Percentiles rank a stretch among this genome's conserved stretches.
phyloP scores from a whole-genome alignment of 2,888 invertebrate genomes.

The Luperina testacea region DNA sequence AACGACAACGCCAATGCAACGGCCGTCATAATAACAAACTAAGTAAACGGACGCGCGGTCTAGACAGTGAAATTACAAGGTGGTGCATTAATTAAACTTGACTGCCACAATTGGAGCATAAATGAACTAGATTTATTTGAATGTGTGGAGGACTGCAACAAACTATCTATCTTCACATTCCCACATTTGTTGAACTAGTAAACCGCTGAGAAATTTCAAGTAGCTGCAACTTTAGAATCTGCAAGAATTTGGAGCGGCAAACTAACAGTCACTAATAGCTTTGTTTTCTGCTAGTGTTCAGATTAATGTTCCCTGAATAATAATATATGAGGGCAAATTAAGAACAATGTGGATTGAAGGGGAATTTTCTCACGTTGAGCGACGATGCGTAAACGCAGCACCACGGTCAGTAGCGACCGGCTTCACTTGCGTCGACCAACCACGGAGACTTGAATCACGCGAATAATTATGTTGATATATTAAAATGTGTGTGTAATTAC shows the following conservation, averaged over 20 bases:
- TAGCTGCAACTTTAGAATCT: conserved; percentile 17
- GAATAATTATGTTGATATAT: conserved; percentile 63
- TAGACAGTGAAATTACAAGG: conserved; percentile 82
- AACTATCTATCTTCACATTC: conserved; percentile 26
- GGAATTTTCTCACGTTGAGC: conserved; percentile 86
- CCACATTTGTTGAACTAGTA: conserved; percentile 16
- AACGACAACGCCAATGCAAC: conserved; percentile 67
- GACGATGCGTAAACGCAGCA: conserved; percentile 83
- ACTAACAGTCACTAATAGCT: conserved; percentile 35
- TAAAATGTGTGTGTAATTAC: conserved; percentile 62
- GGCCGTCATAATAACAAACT: conserved; percentile 71
- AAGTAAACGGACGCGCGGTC: conserved; percentile 73
- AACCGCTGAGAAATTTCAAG: conserved; percentile 15
- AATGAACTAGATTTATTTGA: conserved; percentile 67
- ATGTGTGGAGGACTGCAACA: conserved; percentile 36
- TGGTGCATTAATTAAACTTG: conserved; percentile 78
- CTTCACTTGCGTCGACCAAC: conserved; percentile 75
- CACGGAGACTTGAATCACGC: conserved; percentile 78
- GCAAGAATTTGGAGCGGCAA: conserved; percentile 25
- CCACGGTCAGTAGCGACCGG: conserved; percentile 83
- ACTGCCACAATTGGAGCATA: conserved; percentile 78
- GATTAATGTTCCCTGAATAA: conserved; percentile 70
- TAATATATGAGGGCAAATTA: conserved; percentile 79
- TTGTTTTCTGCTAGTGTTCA: conserved; percentile 46
- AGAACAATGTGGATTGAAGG: conserved; percentile 82